Evolutionary conservation across 2,888 invertebrate species (phyloP), one percentile per base, ranked within the genome.

Genomic region (Lottia scabra): DNA sequence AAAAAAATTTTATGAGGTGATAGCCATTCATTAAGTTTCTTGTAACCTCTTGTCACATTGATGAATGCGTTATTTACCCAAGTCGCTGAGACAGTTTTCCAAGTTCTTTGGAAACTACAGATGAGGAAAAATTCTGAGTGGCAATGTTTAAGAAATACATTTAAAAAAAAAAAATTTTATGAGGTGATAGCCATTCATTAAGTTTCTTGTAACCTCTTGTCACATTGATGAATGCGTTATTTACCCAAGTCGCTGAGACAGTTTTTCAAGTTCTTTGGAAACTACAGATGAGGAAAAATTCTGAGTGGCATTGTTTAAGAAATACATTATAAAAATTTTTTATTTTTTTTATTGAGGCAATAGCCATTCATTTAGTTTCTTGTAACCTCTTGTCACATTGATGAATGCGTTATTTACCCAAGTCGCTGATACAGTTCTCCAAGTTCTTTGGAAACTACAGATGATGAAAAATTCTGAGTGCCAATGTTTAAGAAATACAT

Each of bases 31-130:
- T n/a, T n/a, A n/a, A 10, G 38, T 38, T 38, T 38, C 38, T 38
- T 10, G 5, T 38, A 10, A 38, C 38, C 19, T 56, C 10, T 56
- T 56, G 56, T 56, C 56, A 56, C 56, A 56, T 19, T 56, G 56
- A 56, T 56, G 56, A 56, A 56, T 56, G 56, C 56, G 12, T 56
- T 19, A 56, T 23, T 56, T 56, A 23, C 56, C 56, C 56, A 56
- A 56, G 56, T 56, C 56, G 10, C 56, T 56, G 56, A 56, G 5
- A 12, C 8, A 38, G 38, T 38, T 56, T 23, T 23, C 4, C 56
- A 56, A 19, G 56, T 56, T 56, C 56, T 56, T 56, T 56, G 56
- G 19, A 23, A 56, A 56, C 13, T 56, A 12, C 19, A 56, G 56
- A 56, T 56, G 56, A 56, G 19, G 23, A 19, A 23, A 56, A 19